Percentiles rank a stretch among this genome's conserved stretches.
Conservation (phyloP, 2,888 invertebrate genomes). For the Oxycera nigricornis region DNA sequence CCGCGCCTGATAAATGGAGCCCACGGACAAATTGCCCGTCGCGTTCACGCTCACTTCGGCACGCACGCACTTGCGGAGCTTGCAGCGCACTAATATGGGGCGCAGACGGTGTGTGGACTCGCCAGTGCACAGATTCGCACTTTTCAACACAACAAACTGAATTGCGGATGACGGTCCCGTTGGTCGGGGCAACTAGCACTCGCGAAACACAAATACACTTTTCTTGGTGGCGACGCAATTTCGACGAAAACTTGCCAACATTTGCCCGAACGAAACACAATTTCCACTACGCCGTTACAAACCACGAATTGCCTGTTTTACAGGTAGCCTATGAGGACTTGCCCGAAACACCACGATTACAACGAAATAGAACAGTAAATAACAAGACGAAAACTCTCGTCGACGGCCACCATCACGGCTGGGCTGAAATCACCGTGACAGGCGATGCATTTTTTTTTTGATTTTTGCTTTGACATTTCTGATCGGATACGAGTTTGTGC, state of each 20-base stretch:
- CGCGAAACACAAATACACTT: too few species aligned
- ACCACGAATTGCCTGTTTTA: neutral
- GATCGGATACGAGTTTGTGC: too few species aligned
- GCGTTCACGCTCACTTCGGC: neutral
- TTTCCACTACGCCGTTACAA: neutral
- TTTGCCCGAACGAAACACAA: neutral
- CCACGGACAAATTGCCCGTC: neutral
- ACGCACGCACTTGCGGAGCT: neutral
- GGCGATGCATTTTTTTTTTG: conserved; percentile 3
- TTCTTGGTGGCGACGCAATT: neutral
- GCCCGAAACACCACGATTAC: neutral
- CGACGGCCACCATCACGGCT: conserved; percentile 10
- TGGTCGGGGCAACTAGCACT: neutral
- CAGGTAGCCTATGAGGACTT: neutral
- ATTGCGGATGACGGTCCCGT: neutral
- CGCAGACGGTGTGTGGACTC: too few species aligned
- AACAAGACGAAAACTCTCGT: neutral
- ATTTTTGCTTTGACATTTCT: too few species aligned
- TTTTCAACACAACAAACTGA: neutral
- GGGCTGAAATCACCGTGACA: neutral
- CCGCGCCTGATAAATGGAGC: neutral
- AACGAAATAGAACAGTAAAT: conserved; percentile 23
- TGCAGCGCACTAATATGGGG: neutral
- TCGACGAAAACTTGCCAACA: neutral
- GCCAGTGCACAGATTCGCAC: neutral